Evolutionary conservation across 2,888 invertebrate species (phyloP), one percentile per base, ranked within the genome.

Genomic region (Campopleginae sp.): DNA sequence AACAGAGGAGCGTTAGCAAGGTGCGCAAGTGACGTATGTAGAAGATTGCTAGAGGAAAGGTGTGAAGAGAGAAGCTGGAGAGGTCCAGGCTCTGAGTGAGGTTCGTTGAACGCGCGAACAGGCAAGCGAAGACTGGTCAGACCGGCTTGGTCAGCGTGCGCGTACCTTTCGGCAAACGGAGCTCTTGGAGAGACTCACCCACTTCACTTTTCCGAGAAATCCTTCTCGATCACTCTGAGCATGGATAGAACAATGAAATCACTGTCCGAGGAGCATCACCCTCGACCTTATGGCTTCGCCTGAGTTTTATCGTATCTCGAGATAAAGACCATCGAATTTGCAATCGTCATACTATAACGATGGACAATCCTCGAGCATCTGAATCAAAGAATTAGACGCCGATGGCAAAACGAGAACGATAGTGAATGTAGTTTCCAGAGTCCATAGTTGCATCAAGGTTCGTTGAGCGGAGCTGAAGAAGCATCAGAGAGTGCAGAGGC

Each of bases 91-190:
- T 80, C n/a, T n/a, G n/a, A n/a, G n/a, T n/a, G 66, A 86, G 86
- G 88, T 88, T 87, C 82, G 78, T 86, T 88, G 86, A 84, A 85
- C 84, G 86, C 80, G 79, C n/a, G n/a, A n/a, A n/a, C n/a, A 80
- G 74, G 71, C 74, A 78, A 84, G 86, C n/a, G 84, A 27, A 70
- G 91, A 92, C 92, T 90, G 91, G 92, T 92, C 90, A 89, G 88
- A 91, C 92, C 91, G 92, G 91, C 88, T 92, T 80, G 83, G 80
- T 58, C 77, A 75, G 87, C 87, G 86, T 38, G 8, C 88, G 87
- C 65, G 48, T 78, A 76, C 48, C 48, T 46, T 58, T 17, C 65
- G 61, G 44, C 46, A 14, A 33, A 23, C 44, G 91, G 92, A 91
- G 92, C 90, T 92, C 91, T 86, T 48, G 76, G 70, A 80, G 80